A percentile compares a stretch with the other conserved stretches of the same genome.
These are phyloP conservation scores for Pantherophis vulpinus DNA, from an alignment of 2,797 vertebrate genomes.

Conservation along the genomic window DNA sequence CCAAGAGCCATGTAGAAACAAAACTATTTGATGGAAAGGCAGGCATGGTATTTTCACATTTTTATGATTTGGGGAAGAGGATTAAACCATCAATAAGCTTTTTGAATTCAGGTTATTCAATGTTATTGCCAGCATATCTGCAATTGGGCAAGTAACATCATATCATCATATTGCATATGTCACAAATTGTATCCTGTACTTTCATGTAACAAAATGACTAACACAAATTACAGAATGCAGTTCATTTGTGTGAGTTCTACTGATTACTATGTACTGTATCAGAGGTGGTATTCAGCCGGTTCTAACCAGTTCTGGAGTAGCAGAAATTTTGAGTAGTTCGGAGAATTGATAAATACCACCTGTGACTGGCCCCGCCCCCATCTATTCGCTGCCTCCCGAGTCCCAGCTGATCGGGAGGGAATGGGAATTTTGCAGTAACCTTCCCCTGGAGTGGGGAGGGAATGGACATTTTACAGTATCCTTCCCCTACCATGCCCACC, in stretches of 20 bases:
- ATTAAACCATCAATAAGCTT: neutral
- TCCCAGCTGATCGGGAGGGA: too few relatives aligned
- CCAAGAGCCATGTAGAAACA: conserved; percentile 15
- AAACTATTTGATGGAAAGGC: neutral
- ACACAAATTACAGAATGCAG: neutral
- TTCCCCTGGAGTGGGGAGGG: too few relatives aligned
- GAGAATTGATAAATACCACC: too few relatives aligned
- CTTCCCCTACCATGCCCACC: too few relatives aligned
- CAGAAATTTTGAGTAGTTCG: too few relatives aligned
- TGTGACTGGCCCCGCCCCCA: too few relatives aligned
- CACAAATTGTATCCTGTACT: neutral
- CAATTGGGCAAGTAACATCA: neutral
- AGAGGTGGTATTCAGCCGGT: too few relatives aligned
- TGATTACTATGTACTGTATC: neutral
- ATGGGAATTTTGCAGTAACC: too few relatives aligned
- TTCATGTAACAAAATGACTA: neutral
- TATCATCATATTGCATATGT: neutral
- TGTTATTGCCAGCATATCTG: neutral
- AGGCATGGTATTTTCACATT: neutral
- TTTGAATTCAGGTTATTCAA: neutral
- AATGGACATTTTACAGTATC: too few relatives aligned
- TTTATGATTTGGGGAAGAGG: neutral
- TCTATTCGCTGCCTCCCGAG: too few relatives aligned
- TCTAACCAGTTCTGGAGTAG: too few relatives aligned
- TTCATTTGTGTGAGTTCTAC: neutral